Percentiles rank a stretch among this genome's conserved stretches.
phyloP scores from a whole-genome alignment of 2,113 vertebrate genomes.

The Megaptera novaeangliae region DNA sequence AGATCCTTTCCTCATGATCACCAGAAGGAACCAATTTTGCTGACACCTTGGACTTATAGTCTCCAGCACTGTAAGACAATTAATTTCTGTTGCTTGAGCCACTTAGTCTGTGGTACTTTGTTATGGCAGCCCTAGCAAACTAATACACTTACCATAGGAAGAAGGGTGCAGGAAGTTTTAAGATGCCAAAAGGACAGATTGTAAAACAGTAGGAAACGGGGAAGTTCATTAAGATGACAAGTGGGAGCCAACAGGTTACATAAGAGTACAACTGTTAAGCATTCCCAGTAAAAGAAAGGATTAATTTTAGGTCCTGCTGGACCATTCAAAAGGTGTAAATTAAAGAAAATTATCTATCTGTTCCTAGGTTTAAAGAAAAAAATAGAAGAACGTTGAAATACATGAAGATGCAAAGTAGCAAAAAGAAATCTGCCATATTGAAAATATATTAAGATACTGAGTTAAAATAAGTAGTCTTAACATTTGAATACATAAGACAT shows the following conservation, averaged over 20 bases:
- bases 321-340: conserved; percentile 65
- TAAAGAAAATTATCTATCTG: conserved; percentile 42
- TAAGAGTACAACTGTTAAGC: conserved; percentile 54
- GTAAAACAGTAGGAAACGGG: conserved; percentile 61
- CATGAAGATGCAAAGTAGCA: not conserved
- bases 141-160: not conserved
- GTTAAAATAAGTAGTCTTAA: conserved; percentile 17
- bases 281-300: conserved; percentile 30
- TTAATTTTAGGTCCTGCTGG: conserved; percentile 66
- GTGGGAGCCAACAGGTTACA: conserved; percentile 60
- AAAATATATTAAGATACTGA: not conserved
- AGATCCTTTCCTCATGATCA: not conserved
- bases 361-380: not conserved
- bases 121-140: not conserved
- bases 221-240: conserved; percentile 64
- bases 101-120: not conserved
- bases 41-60: not conserved
- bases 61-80: not conserved
- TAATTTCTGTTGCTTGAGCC: not conserved
- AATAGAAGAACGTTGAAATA: not conserved
- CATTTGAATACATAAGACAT: not conserved
- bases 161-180: conserved; percentile 22
- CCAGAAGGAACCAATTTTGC: not conserved
- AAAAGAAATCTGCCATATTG: not conserved
- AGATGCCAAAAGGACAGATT: conserved; percentile 65